Evolutionary conservation across 2,797 vertebrate genomes (phyloP), one percentile per base, ranked within the genome.

Genomic region (Anniella stebbinsi): DNA sequence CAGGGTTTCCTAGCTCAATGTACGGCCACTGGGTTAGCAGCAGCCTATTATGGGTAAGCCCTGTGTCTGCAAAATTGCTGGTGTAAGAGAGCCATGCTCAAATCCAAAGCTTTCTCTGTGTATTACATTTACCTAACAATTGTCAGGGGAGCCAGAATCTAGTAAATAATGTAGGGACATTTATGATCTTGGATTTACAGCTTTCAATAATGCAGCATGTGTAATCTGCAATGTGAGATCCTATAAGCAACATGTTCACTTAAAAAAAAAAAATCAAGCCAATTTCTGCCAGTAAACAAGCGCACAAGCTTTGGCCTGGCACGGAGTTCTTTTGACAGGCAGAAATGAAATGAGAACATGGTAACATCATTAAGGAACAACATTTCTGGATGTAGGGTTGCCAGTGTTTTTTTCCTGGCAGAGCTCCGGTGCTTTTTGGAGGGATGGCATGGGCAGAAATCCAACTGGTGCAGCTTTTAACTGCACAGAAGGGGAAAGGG

Each of bases 171-270:
- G 84, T 28, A 81, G 1, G 23, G 66, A 86, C 41, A 8, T 90
- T 90, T 90, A 75, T 21, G 77, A 81, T 86, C 66, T 86, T 28
- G 21, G 66, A 73, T 86, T 86, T 86, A 45, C 33, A 73, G 84
- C 23, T 10, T 63, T 90, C 77, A 75, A 84, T 60, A 73, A 75
- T 80, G 77, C 77, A 86, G 84, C 8, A 8, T 72, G 38, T 48
- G 73, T 30, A 9, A 63, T 30, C 81, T 84, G 41, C 41, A 67
- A 77, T 76, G 33, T 63, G 33, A 84, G 41, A 85, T 9, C 28
- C 66, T 33, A 4, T 25, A 41, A 57, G 82, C 73, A 28, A n/a
- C 23, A 25, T 2, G 17, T 21, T 60, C 18, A n/a, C 25, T 11
- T 30, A 48, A 15, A 69, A n/a, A 12, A 13, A 57, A 72, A 57